Evolutionary conservation across 2,888 invertebrate species (phyloP).

Genomic region (Sinohyriopsis cumingii): DNA sequence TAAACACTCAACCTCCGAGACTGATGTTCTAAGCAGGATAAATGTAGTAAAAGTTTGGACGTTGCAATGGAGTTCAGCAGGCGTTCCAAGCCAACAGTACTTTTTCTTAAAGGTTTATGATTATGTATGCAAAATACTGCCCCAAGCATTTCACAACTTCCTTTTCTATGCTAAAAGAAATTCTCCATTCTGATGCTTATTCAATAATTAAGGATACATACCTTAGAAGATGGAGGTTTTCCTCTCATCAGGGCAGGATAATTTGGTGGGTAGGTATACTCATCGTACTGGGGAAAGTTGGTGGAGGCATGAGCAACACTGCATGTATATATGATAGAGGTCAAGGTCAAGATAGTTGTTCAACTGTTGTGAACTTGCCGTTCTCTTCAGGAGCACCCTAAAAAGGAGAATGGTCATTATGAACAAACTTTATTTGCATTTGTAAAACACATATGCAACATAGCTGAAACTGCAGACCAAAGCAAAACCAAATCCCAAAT

Average conservation of each 20-base stretch:
- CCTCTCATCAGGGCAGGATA: constrained; percentile 59
- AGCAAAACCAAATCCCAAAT: background rate
- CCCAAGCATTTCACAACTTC: no score
- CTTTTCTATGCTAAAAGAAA: no score
- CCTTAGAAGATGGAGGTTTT: constrained; percentile 55
- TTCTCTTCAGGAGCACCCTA: constrained; percentile 56
- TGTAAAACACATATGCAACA: background rate
- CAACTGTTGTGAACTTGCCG: constrained; percentile 43
- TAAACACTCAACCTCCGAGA: no score
- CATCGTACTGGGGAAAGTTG: constrained; percentile 66
- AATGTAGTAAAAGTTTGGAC: no score
- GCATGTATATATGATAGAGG: constrained; percentile 59
- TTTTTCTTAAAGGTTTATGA: no score
- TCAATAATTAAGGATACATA: constrained; percentile 12
- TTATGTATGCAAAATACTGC: no score
- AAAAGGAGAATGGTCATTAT: constrained; percentile 2
- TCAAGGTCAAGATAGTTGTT: constrained; percentile 48
- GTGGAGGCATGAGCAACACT: constrained; percentile 63
- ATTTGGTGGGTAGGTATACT: constrained; percentile 67
- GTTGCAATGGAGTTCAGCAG: no score
- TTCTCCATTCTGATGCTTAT: no score
- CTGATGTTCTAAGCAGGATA: no score
- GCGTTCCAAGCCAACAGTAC: no score
- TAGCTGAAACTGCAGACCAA: background rate
- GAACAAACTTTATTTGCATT: background rate